phyloP scores from a whole-genome alignment of 1,140 invertebrate species.

The Platorchestia sp. region DNA sequence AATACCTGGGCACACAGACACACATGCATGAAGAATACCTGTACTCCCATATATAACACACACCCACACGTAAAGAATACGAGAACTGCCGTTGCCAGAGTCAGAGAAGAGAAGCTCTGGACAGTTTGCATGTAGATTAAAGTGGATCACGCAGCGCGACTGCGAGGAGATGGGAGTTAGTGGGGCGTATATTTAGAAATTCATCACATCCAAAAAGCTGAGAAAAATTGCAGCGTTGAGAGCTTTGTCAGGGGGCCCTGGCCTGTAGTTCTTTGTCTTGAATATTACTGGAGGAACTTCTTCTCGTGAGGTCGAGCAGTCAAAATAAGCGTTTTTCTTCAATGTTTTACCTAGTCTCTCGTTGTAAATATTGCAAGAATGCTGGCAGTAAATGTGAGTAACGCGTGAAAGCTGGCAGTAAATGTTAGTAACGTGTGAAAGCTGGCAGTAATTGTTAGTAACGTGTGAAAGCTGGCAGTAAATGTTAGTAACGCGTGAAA shows the following conservation, averaged over 20 bases:
- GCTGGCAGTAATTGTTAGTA: not conserved
- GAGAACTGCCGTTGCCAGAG: not conserved
- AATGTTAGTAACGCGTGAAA: not conserved
- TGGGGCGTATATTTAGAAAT: not conserved
- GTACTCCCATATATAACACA: too few species aligned
- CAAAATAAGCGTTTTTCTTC: not conserved
- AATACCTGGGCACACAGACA: too few species aligned
- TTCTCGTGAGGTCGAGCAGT: not conserved
- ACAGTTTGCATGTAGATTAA: not conserved
- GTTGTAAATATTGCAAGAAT: not conserved
- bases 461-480: not conserved
- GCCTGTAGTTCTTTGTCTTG: not conserved
- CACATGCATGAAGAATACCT: too few species aligned
- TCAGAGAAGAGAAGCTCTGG: not conserved
- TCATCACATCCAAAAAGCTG: slow-evolving; percentile 1
- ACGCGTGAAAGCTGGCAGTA: not conserved
- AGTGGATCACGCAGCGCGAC: not conserved
- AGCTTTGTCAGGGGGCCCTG: not conserved
- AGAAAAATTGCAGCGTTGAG: not conserved
- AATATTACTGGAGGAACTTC: not conserved
- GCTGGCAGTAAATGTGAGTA: not conserved
- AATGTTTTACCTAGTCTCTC: not conserved
- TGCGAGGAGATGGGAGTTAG: not conserved
- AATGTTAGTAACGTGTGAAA: not conserved
- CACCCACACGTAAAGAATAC: too few species aligned